These are phyloP conservation scores for Lutraria rhynchaena DNA, from an alignment of 1,140 invertebrate genomes.

Conservation along the genomic window DNA sequence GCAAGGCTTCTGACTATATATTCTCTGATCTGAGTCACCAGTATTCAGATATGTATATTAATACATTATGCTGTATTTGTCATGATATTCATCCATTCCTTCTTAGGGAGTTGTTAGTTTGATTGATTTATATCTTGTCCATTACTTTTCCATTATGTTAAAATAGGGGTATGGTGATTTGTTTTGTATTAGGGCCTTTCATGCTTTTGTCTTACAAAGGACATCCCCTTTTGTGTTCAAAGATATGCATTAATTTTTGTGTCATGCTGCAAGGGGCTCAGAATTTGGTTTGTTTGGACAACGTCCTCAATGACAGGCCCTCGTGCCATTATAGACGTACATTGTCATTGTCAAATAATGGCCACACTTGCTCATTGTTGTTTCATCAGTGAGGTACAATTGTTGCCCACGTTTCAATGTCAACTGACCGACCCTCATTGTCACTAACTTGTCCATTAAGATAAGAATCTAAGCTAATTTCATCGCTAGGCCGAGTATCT, in stretches of 20 bases:
- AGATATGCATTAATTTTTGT: background rate
- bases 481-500: constrained; percentile 16
- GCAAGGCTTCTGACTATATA: no score
- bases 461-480: constrained; percentile 41
- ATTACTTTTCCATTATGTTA: no score
- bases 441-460: constrained; percentile 46
- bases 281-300: background rate
- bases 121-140: no score
- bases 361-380: constrained; percentile 22
- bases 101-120: no score
- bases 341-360: constrained; percentile 2
- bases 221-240: background rate
- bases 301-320: background rate
- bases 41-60: no score
- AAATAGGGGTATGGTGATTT: no score
- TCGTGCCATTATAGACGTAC: background rate
- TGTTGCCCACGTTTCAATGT: constrained; percentile 4
- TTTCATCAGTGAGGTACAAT: background rate
- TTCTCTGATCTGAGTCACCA: no score
- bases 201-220: no score
- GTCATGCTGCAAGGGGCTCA: background rate
- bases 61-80: no score
- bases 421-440: constrained; percentile 32
- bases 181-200: no score
- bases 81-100: no score